Evolutionary conservation across 2,113 vertebrate species (phyloP), one percentile per base, ranked within the genome.

Genomic region (Hippolais icterina): DNA sequence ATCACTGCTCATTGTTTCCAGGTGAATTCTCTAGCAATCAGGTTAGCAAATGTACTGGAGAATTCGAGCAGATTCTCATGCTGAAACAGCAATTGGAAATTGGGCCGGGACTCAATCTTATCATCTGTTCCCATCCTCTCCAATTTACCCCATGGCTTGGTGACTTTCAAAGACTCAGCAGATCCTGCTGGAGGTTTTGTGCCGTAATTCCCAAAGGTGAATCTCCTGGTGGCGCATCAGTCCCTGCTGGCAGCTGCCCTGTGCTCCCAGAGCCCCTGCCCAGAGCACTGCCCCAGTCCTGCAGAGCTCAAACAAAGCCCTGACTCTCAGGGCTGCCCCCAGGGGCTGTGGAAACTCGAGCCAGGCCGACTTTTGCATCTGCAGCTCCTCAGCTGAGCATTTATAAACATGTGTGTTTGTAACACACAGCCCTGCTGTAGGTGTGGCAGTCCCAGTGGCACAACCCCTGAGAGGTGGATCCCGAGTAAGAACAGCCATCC

Each of bases 1-100:
- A 94, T 93, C 93, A 64, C 77, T 66, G 80, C 72, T 95, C 72
- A 75, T 84, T 94, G 86, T 94, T 96, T 97, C 96, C 94, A 95
- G 94, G 95, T 96, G 93, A 92, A 89, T 91, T 96, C 95, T 87
- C 64, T 11, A 87, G 72, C 94, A 89, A 90, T 94, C 86, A 92
- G 83, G 83, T 90, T 94, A 97, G 91, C 86, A 94, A 95, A 96
- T 77, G 88, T 90, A 93, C 82, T 65, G 82, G 89, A 65, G 89
- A 92, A 92, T 92, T 78, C 39, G 24, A 91, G 93, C 64, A 35
- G 76, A 70, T 94, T 90, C 86, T 93, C 31, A 10, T 59, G 83
- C 92, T 92, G 90, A 94, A 94, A 69, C 63, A 83, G 79, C 29
- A 3, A 49, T 42, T 42, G 66, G 68, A 63, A 90, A 80, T 78